Base-by-base conservation (phyloP, 2,797 vertebrate species). In the Lophius americanus region DNA sequence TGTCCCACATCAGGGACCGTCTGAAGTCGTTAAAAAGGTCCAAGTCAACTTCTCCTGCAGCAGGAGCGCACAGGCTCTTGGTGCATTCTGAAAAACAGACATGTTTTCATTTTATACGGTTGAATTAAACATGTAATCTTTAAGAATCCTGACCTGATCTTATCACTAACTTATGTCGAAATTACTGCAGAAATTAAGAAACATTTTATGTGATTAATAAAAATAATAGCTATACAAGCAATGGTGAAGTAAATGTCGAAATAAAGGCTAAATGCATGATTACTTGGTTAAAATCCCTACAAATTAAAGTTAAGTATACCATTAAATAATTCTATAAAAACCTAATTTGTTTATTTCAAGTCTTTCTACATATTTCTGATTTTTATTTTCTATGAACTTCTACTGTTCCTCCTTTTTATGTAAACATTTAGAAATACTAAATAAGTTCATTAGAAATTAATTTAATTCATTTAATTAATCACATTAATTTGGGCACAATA, bases 1-100 rank as follows among this genome's bases (percentile, higher is more conserved):
- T 85, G 0, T 95, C 89, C 97, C 96, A 98, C 36, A 33, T 75
- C 9, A 95, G 88, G 23, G 89, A 94, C 72, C 91, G 93, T 76
- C 91, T 92, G 74, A 99, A 96, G 57, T 82, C 78, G 64, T 89
- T 89, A 12, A 97, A 86, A 12, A 74, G 76, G 0, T 59, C 36
- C 0, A 90, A 85, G 69, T 94, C 89, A 23, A 93, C 88, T 60
- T 77, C 84, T 53, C 94, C 89, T n/a, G 88, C 82, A 60, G 92
- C 90, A 3, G 91, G 94, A 9, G 81, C 89, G 82, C 96, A 98
- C 0, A 73, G 50, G 32, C 0, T 79, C 42, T 70, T 4, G 2
- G 76, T 83, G 75, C 93, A 95, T 35, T 75, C 94, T 94, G 75
- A 9, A 32, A 8, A 33, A 60, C 51, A 14, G 50, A 73, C 68